These are phyloP conservation scores for Blastobasis lacticolella DNA, from an alignment of 2,888 invertebrate genomes.

Conservation along the genomic window DNA sequence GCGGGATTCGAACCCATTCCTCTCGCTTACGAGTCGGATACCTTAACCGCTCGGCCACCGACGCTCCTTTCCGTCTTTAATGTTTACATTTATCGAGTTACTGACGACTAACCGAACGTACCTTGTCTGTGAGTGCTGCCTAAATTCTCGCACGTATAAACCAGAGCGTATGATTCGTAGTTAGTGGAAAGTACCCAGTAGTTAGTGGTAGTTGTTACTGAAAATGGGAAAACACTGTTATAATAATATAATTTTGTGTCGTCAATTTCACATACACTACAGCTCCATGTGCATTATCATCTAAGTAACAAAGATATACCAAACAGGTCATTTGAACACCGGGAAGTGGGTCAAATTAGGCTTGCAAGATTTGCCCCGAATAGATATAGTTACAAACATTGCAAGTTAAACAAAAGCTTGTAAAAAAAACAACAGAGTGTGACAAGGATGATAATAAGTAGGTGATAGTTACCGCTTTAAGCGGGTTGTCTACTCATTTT, in stretches of 20 bases:
- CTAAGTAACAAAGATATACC: too few species aligned
- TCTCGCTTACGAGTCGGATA: too few species aligned
- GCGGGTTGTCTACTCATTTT: background rate
- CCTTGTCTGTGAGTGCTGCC: constrained; percentile 14
- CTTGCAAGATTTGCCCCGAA: background rate
- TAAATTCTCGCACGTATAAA: constrained; percentile 76
- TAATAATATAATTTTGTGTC: background rate
- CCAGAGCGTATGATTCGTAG: constrained; percentile 75
- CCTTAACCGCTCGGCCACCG: too few species aligned
- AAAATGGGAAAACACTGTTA: constrained; percentile 24
- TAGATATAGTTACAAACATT: background rate
- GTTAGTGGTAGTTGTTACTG: constrained; percentile 13
- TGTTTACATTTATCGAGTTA: too few species aligned
- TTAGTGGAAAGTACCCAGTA: constrained; percentile 71
- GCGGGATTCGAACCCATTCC: too few species aligned
- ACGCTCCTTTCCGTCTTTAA: too few species aligned
- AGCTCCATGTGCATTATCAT: too few species aligned
- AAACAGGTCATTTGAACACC: background rate
- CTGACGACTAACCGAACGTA: too few species aligned
- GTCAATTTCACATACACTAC: background rate
- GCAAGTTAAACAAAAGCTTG: background rate
- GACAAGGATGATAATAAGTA: background rate
- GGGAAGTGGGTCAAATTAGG: background rate
- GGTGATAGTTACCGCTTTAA: background rate
- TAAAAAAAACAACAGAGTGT: background rate